Evolutionary conservation across 1,140 invertebrate species (phyloP), one percentile per base, ranked within the genome.

Genomic region (Notospermus geniculatus): DNA sequence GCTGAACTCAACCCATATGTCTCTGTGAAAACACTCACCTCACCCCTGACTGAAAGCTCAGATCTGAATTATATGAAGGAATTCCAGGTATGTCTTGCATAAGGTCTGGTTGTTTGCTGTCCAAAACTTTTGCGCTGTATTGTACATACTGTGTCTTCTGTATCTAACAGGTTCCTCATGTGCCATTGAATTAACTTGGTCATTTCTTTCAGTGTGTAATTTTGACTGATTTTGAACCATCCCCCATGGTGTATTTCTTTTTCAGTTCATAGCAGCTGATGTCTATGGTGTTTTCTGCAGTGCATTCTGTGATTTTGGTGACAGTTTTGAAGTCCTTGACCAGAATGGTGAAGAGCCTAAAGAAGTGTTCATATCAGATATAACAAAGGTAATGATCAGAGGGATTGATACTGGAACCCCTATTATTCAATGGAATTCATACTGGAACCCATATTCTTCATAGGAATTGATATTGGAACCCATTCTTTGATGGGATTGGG

Each of bases 1-100:
- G 60, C 74, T 43, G 77, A 81, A 60, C 64, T 82, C 30, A 82
- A 82, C 62, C 77, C 80, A 7, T 80, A 81, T 68, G 80, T 82
- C 1, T 72, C 62, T 28, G 64, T 82, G 1, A 65, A 74, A 19
- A 70, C 69, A 0, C 29, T 67, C 39, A 69, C 69, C 5, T 43
- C 62, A n/a, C n/a, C 63, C 11, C 54, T 76, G 22, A 63, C 66
- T 55, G 60, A 63, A 7, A 28, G 46, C 9, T 59, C 71, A 19
- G 71, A 75, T 29, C 64, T 80, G 9, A 52, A 66, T 23, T 75
- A 76, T 60, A 54, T 76, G n/a, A 65, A 53, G 46, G 46, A 70
- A 9, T 81, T 61, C 59, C 75, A 78, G 71, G 76, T 76, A 57
- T 65, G 53, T 59, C 23, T 52, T 5, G n/a, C 4, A 5, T n/a